Conservation (phyloP, 1,140 invertebrate species). For the Mylabris phalerata region DNA sequence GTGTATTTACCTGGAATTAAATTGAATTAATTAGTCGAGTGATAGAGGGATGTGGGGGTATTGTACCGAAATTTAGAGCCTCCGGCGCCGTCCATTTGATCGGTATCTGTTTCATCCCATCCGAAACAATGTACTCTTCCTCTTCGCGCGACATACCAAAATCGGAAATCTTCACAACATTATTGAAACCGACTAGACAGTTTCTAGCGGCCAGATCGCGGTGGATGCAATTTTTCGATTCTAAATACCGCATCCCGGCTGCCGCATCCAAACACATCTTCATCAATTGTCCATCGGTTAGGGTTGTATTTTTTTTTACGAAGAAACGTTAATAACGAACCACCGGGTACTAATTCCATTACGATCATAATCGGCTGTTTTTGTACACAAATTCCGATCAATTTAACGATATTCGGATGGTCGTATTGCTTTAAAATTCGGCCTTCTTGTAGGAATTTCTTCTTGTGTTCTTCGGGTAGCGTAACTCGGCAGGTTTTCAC, state of each 20-base stretch:
- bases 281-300: conserved; percentile 68
- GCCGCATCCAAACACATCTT: conserved; percentile 92
- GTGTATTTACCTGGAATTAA: conserved; percentile 78
- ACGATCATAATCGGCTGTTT: conserved; percentile 99
- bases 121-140: conserved; percentile 94
- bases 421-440: conserved; percentile 94
- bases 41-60: conserved; percentile 15
- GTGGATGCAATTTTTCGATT: conserved; percentile 95
- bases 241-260: conserved; percentile 92
- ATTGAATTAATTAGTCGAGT: neutral
- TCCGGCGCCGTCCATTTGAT: conserved; percentile 98
- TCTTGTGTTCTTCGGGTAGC: conserved; percentile 90
- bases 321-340: conserved; percentile 81
- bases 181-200: conserved; percentile 81
- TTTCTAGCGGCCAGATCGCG: conserved; percentile 92
- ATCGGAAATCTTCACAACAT: conserved; percentile 93
- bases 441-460: conserved; percentile 93
- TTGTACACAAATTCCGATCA: conserved; percentile 97
- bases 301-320: conserved; percentile 63
- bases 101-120: conserved; percentile 97
- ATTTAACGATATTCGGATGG: conserved; percentile 91
- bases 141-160: conserved; percentile 98
- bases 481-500: conserved; percentile 94
- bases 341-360: conserved; percentile 94
- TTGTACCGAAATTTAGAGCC: conserved; percentile 85